Base-by-base conservation (phyloP, 2,113 vertebrate species). In the Trachemys scripta region DNA sequence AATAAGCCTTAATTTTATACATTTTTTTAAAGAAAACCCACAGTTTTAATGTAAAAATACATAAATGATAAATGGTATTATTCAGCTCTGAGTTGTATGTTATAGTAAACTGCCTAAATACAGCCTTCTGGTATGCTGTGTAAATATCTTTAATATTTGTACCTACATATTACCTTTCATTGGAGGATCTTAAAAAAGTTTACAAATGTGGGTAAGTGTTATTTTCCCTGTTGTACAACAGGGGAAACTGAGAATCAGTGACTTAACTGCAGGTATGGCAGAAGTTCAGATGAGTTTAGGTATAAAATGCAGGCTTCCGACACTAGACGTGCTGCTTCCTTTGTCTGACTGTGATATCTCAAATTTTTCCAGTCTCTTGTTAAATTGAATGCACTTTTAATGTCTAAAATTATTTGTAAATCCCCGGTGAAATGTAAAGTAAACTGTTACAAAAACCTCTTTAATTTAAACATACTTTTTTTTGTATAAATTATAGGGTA, bases 401-500 rank as follows among this genome's bases (percentile, higher is more conserved):
- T 62, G 10, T 92, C 56, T 82, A 88, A 80, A 20, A 45, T 49
- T 88, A 79, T 47, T 45, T 92, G 47, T 81, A 94, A 51, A 69
- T 80, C 6, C 5, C 38, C 49, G 42, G 50, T 93, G 76, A 89
- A 80, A 35, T 50, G 2, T 89, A 75, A 72, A 82, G 27, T 16
- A 54, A 1, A 47, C 24, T 89, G 17, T 90, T 93, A 47, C 59
- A 89, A 45, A 94, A 69, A 20, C 65, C 57, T 5, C 12, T 27
- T 72, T 49, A 0, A 84, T 80, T 76, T 93, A 76, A 87, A 59
- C 10, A 17, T 87, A 56, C 76, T 51, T 13, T 62, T 62, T n/a
- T 94, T 84, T 92, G 22, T 94, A 27, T 88, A 92, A 89, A 76
- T 80, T 51, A 87, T 56, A 93, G 8, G 16, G 14, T 84, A 87